Conservation (phyloP, 1,140 invertebrate species). For the Caerostris darwini region DNA sequence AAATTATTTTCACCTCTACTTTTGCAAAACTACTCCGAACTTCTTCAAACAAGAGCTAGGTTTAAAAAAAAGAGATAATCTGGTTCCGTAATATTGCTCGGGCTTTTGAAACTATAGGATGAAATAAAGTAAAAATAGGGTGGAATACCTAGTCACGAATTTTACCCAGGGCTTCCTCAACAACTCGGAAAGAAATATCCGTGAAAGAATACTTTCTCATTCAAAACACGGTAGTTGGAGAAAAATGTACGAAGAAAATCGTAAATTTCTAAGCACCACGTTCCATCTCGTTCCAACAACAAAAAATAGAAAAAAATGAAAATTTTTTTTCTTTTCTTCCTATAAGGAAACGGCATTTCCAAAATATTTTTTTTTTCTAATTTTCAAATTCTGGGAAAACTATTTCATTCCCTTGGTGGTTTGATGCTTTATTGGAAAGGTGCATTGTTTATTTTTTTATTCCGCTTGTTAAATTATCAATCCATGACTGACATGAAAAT, state of each 20-base stretch:
- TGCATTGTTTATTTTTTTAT: not conserved
- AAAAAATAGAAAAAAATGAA: slow-evolving; percentile 15
- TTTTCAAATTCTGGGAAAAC: slow-evolving; percentile 6
- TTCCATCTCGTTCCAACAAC: slow-evolving; percentile 12
- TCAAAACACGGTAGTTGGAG: slow-evolving; percentile 48
- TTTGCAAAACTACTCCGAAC: not conserved
- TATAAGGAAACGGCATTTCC: not conserved
- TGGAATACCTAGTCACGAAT: too few species aligned
- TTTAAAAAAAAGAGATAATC: not conserved
- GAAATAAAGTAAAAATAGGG: not conserved
- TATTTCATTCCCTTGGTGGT: not conserved
- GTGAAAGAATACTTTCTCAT: not conserved
- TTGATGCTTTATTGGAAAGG: not conserved
- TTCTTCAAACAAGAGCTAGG: not conserved
- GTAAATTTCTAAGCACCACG: not conserved
- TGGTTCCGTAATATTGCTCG: not conserved
- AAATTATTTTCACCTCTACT: not conserved
- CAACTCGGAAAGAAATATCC: slow-evolving; percentile 6
- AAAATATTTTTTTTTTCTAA: not conserved
- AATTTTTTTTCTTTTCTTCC: not conserved
- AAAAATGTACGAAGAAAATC: slow-evolving; percentile 15
- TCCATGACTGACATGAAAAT: not conserved
- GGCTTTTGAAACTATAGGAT: not conserved
- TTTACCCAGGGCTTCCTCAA: slow-evolving; percentile 25
- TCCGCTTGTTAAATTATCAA: not conserved